Evolutionary conservation across 2,797 vertebrate species (phyloP).

Genomic region (Vipera ursinii): DNA sequence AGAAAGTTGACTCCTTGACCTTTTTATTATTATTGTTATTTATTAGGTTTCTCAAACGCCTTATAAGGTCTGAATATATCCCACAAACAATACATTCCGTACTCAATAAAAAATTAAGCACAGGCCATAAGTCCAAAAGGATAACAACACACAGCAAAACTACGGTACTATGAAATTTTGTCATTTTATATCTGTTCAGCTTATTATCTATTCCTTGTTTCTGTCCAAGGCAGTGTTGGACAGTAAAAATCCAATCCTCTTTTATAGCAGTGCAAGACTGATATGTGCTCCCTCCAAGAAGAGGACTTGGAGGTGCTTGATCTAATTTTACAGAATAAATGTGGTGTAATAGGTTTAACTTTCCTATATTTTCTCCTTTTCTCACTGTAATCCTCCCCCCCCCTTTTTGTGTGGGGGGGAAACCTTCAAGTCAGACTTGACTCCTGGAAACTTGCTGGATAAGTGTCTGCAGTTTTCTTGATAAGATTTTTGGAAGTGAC

Average conservation of each 20-base stretch:
- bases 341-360: neutral
- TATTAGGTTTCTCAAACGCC: neutral
- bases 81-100: neutral
- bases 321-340: neutral
- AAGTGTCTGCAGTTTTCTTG: neutral
- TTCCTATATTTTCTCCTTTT: neutral
- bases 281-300: neutral
- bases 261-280: neutral
- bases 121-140: neutral
- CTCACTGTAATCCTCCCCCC: neutral
- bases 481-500: neutral
- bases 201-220: neutral
- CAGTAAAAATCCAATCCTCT: neutral
- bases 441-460: neutral
- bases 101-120: neutral
- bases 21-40: neutral
- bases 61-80: neutral
- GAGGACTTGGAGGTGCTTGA: neutral
- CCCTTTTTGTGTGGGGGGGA: too few relatives aligned
- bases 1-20: neutral
- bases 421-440: neutral
- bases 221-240: neutral
- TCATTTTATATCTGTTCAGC: neutral
- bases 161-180: neutral
- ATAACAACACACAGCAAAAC: neutral